phyloP scores from a whole-genome alignment of 2,888 invertebrate genomes.

The Euphydryas editha region DNA sequence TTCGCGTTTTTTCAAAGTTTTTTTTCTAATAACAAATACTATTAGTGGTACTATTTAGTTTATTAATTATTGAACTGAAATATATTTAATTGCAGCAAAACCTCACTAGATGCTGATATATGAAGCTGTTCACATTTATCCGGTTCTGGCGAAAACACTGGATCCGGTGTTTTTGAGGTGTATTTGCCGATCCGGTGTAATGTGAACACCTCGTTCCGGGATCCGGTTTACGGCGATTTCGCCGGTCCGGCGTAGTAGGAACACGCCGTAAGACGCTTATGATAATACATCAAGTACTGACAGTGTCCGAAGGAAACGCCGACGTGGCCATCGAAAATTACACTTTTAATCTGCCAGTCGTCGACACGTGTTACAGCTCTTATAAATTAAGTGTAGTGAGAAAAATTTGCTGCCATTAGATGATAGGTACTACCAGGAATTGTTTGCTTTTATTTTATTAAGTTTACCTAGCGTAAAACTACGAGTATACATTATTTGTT shows the following conservation, averaged over 20 bases:
- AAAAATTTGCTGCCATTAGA: constrained; percentile 36
- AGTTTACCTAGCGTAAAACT: not conserved
- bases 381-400: constrained; percentile 42
- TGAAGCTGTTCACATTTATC: too few species aligned
- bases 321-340: constrained; percentile 59
- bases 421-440: constrained; percentile 28
- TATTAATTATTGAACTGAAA: too few species aligned
- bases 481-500: not conserved
- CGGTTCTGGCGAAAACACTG: too few species aligned
- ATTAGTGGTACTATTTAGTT: too few species aligned
- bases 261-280: constrained; percentile 23
- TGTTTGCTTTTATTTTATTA: constrained; percentile 26
- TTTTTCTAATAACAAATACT: too few species aligned
- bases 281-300: constrained; percentile 49
- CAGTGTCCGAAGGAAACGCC: constrained; percentile 52
- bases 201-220: too few species aligned
- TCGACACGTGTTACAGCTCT: constrained; percentile 49
- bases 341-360: constrained; percentile 57
- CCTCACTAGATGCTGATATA: too few species aligned
- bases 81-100: too few species aligned
- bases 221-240: too few species aligned
- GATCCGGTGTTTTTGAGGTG: too few species aligned
- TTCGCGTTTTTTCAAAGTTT: too few species aligned
- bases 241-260: constrained; percentile 9
- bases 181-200: too few species aligned